phyloP scores from a whole-genome alignment of 2,888 invertebrate species.

The Schizotus pectinicornis region DNA sequence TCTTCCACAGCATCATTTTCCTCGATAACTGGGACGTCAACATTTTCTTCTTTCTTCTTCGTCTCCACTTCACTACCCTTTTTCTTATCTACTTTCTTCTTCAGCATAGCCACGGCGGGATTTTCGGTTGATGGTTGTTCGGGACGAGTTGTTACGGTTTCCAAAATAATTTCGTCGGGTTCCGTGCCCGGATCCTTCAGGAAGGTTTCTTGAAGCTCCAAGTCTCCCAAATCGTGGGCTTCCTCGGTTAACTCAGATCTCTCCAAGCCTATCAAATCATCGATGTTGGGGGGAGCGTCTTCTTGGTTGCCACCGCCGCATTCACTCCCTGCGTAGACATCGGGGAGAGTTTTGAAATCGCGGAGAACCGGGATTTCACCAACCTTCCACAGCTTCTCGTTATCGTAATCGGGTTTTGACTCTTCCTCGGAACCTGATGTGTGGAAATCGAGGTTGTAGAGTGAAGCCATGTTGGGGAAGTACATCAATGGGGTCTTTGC shows the following conservation, averaged over 20 bases:
- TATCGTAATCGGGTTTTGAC: constrained; percentile 9
- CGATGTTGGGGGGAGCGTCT: constrained; percentile 10
- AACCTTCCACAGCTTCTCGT: constrained; percentile 15
- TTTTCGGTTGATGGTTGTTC: constrained; percentile 16
- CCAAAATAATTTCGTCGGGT: constrained; percentile 14
- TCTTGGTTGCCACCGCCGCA: not conserved
- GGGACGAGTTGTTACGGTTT: constrained; percentile 8
- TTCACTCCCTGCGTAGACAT: constrained; percentile 9
- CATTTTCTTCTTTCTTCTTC: constrained; percentile 1
- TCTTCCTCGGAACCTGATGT: constrained; percentile 9
- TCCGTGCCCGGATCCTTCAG: constrained; percentile 11
- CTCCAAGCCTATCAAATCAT: constrained; percentile 33
- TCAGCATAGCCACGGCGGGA: constrained; percentile 16
- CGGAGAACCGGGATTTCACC: constrained; percentile 12
- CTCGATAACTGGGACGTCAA: not conserved
- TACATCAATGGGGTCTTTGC: constrained; percentile 1
- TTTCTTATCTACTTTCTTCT: constrained; percentile 2
- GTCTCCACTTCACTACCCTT: not conserved
- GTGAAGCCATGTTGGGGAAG: constrained; percentile 5
- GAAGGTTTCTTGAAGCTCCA: constrained; percentile 19
- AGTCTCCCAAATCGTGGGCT: constrained; percentile 27
- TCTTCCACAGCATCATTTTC: not conserved
- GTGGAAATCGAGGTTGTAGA: not conserved
- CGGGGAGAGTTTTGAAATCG: constrained; percentile 13
- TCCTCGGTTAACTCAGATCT: constrained; percentile 34